Percentiles rank a stretch among this genome's conserved stretches.
Conservation (phyloP, 2,888 invertebrate species). For the Tillus elongatus region DNA sequence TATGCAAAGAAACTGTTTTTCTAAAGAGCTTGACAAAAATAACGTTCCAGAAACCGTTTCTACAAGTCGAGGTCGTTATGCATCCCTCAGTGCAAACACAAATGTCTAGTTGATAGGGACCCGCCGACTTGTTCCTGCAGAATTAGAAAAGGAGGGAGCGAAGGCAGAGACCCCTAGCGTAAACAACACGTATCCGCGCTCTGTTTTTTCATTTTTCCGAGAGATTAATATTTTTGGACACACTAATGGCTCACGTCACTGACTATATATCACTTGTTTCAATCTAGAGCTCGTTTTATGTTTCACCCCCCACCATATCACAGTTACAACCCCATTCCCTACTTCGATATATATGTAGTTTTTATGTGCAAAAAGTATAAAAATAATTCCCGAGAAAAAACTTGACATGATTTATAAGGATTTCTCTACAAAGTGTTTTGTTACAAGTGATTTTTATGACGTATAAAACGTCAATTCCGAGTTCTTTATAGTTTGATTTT, state of each 20-base stretch:
- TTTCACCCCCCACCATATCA: conserved; percentile 32
- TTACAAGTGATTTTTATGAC: conserved; percentile 40
- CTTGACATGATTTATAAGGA: conserved; percentile 37
- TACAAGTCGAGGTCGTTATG: too few relatives aligned
- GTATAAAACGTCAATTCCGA: conserved; percentile 36
- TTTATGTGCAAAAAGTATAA: conserved; percentile 31
- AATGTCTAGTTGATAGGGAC: neutral
- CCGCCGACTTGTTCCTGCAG: neutral
- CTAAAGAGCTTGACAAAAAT: too few relatives aligned
- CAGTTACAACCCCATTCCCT: conserved; percentile 13
- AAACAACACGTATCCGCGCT: conserved; percentile 30
- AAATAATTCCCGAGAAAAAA: conserved; percentile 32
- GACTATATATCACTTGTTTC: conserved; percentile 46
- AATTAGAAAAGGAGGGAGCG: conserved; percentile 1
- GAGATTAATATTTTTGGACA: conserved; percentile 47
- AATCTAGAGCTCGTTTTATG: conserved; percentile 45
- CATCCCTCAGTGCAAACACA: neutral
- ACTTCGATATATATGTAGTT: conserved; percentile 27
- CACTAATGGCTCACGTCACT: conserved; percentile 45
- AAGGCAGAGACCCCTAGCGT: conserved; percentile 17
- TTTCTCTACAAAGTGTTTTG: conserved; percentile 38
- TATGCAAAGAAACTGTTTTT: too few relatives aligned
- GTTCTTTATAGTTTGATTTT: conserved; percentile 36
- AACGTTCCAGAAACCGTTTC: too few relatives aligned
- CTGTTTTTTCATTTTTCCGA: conserved; percentile 41